These are phyloP conservation scores for Eupithecia inturbata DNA, from an alignment of 2,888 invertebrate genomes.

Conservation along the genomic window DNA sequence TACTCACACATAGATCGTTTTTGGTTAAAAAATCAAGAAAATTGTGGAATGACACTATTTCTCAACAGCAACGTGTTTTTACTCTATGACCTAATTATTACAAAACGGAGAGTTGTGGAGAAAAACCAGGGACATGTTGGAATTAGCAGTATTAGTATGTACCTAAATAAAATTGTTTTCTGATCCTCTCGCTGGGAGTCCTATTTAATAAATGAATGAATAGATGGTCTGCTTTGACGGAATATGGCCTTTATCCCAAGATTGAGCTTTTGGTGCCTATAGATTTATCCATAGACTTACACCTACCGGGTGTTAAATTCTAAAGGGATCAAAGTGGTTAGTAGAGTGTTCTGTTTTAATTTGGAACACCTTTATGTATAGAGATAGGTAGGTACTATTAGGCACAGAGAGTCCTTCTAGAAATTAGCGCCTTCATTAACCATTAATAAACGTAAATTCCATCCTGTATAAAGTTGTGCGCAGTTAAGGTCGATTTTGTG, in stretches of 20 bases:
- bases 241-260: not conserved
- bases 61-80: too few relatives aligned
- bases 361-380: not conserved
- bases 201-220: not conserved
- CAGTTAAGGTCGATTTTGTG: not conserved
- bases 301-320: not conserved
- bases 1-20: too few relatives aligned
- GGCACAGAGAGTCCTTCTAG: too few relatives aligned
- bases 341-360: not conserved
- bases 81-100: too few relatives aligned
- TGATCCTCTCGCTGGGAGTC: not conserved
- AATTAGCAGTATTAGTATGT: too few relatives aligned
- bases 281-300: not conserved
- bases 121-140: too few relatives aligned
- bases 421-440: not conserved
- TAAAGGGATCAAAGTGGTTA: slow-evolving; percentile 1
- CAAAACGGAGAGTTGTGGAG: too few relatives aligned
- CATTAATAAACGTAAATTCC: not conserved
- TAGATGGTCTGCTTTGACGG: not conserved
- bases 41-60: too few relatives aligned
- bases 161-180: too few relatives aligned
- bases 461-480: not conserved
- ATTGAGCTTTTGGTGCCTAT: not conserved
- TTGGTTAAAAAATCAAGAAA: too few relatives aligned
- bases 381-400: not conserved